Conservation (phyloP, 2,797 vertebrate genomes). For the Graptemys geographica region DNA sequence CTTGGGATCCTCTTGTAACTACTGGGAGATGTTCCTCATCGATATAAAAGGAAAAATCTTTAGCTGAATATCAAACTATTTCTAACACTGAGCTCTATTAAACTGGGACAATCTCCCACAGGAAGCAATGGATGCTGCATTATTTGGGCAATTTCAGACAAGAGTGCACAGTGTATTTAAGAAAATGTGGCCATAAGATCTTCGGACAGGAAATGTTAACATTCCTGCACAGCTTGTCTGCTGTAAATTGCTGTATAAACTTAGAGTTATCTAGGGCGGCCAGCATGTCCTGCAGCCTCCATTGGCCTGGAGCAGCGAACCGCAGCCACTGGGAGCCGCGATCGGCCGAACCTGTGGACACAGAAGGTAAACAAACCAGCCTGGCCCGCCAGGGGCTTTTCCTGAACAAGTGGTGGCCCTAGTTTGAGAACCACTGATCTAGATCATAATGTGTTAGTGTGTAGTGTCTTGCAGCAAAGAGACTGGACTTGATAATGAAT, state of each 20-base stretch:
- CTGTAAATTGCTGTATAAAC: neutral
- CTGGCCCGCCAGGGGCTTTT: too few species aligned
- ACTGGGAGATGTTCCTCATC: too few species aligned
- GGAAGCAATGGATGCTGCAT: neutral
- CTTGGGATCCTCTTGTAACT: neutral
- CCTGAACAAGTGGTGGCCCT: too few species aligned
- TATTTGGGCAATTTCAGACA: neutral
- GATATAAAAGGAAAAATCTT: neutral
- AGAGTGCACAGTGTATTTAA: neutral
- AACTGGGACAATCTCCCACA: neutral
- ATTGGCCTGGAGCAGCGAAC: too few species aligned
- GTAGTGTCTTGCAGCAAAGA: neutral
- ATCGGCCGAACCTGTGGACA: too few species aligned
- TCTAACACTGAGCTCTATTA: neutral
- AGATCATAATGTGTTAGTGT: fast-evolving
- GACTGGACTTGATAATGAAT: neutral
- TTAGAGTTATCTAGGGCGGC: neutral
- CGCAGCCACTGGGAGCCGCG: too few species aligned
- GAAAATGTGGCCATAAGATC: neutral
- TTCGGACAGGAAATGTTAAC: neutral
- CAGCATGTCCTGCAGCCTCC: too few species aligned
- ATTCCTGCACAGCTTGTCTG: neutral
- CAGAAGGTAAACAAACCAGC: too few species aligned
- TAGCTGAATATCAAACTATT: neutral
- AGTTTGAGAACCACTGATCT: neutral